Evolutionary conservation across 2,113 vertebrate species (phyloP).

Genomic region (Circaetus cinerascens): DNA sequence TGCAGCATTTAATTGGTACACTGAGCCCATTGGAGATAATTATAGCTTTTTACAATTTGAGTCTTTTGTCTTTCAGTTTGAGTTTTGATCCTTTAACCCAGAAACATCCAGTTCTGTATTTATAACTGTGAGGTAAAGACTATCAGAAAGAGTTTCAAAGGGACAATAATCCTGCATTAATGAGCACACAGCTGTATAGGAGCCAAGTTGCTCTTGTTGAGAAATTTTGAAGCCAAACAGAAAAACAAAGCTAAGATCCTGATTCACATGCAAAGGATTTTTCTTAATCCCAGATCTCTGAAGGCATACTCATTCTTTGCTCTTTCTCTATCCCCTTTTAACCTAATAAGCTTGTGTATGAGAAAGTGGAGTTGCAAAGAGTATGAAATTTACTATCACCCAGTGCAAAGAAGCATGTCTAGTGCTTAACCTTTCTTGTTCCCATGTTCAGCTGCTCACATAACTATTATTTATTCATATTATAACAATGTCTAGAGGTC

Average conservation of each 20-base stretch:
- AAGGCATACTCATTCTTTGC: conserved; percentile 27
- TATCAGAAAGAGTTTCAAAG: conserved; percentile 53
- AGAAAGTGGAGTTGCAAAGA: neutral
- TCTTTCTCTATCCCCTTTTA: conserved; percentile 24
- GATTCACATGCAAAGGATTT: conserved; percentile 48
- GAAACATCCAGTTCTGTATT: conserved; percentile 9
- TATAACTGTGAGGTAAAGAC: conserved; percentile 33
- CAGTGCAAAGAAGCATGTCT: neutral
- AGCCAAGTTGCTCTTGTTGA: conserved; percentile 51
- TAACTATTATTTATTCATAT: neutral
- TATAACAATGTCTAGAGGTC: neutral
- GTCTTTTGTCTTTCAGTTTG: conserved; percentile 36
- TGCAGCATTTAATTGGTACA: neutral
- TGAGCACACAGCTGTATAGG: conserved; percentile 27
- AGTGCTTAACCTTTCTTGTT: neutral
- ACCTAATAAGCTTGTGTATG: neutral
- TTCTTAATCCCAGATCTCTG: conserved; percentile 57
- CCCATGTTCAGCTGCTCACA: neutral
- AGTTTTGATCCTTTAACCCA: conserved; percentile 38
- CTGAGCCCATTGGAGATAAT: conserved; percentile 25
- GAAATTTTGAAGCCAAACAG: conserved; percentile 52
- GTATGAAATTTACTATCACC: neutral
- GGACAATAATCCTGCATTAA: conserved; percentile 63
- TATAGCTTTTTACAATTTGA: neutral
- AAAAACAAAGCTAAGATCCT: conserved; percentile 44